A percentile compares a stretch with the other conserved stretches of the same genome.
Evolutionary conservation across 2,888 invertebrate genomes (phyloP).

Genomic region (Sycophila texana): DNA sequence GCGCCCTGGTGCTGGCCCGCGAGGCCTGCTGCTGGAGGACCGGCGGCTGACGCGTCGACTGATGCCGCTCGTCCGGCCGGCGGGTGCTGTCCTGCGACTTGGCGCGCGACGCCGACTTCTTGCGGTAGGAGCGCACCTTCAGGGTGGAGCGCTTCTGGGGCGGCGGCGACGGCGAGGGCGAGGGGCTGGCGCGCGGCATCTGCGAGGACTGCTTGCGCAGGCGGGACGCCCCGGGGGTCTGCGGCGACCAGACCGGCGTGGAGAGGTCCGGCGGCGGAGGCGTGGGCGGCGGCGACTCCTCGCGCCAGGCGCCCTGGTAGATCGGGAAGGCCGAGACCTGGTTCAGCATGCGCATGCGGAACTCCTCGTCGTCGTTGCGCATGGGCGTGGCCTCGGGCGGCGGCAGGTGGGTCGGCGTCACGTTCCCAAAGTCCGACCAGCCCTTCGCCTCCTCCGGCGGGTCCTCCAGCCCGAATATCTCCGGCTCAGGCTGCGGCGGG

Average conservation of each 20-base stretch:
- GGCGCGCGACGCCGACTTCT: constrained; percentile 53
- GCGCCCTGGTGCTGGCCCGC: no score
- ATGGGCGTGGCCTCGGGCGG: constrained; percentile 66
- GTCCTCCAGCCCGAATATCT: constrained; percentile 27
- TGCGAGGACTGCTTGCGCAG: constrained; percentile 59
- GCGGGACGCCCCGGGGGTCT: constrained; percentile 60
- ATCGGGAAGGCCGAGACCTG: constrained; percentile 72
- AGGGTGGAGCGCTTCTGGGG: constrained; percentile 59
- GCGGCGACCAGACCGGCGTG: constrained; percentile 70
- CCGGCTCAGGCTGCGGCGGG: neutral
- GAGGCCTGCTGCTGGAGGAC: neutral
- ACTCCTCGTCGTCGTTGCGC: constrained; percentile 67
- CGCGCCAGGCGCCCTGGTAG: constrained; percentile 73
- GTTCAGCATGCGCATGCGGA: constrained; percentile 70
- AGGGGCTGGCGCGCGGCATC: constrained; percentile 15
- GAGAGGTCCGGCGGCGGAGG: constrained; percentile 65
- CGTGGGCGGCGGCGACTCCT: constrained; percentile 70
- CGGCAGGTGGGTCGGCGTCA: constrained; percentile 72
- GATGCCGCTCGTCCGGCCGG: constrained; percentile 23
- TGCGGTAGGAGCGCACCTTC: constrained; percentile 52
- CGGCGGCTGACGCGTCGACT: constrained; percentile 8
- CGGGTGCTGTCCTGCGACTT: constrained; percentile 64
- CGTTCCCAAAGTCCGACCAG: constrained; percentile 67
- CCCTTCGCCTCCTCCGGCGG: constrained; percentile 60
- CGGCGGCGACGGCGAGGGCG: constrained; percentile 35